Evolutionary conservation across 2,797 vertebrate genomes (phyloP).

Genomic region (Nyctibius grandis): DNA sequence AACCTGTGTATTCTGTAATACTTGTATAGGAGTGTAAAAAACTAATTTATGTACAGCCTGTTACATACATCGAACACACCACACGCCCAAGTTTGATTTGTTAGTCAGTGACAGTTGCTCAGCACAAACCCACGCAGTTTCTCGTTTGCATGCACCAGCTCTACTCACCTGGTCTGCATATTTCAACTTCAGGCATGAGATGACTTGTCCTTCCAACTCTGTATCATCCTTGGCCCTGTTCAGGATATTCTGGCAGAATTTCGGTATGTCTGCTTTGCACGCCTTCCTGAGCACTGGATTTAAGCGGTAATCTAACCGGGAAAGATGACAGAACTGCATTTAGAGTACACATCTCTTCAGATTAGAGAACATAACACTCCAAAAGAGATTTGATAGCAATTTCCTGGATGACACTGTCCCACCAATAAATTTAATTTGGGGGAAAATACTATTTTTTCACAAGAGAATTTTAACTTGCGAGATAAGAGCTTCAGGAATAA

Average conservation of each 20-base stretch:
- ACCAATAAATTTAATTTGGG: neutral
- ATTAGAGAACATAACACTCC: neutral
- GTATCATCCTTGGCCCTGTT: slow-evolving; percentile 88
- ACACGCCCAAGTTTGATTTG: neutral
- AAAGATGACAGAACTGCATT: neutral
- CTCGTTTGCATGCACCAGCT: neutral
- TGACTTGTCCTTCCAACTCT: slow-evolving; percentile 93
- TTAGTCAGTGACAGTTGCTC: neutral
- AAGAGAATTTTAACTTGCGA: neutral
- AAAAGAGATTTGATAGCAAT: neutral
- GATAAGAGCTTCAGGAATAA: neutral
- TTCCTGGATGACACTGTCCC: neutral
- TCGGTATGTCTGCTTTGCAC: slow-evolving; percentile 96
- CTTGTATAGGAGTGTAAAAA: neutral
- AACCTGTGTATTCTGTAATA: neutral
- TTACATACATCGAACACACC: accelerated
- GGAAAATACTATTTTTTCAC: neutral
- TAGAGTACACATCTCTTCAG: neutral
- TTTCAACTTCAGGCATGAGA: slow-evolving; percentile 94
- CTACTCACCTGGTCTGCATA: slow-evolving; percentile 91
- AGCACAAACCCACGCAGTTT: neutral
- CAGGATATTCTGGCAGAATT: slow-evolving; percentile 92
- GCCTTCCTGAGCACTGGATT: slow-evolving; percentile 94
- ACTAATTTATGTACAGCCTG: neutral
- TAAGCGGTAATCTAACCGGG: slow-evolving; percentile 86